Percentiles rank a stretch among this genome's conserved stretches.
phyloP scores from a whole-genome alignment of 1,140 invertebrate species.

The Anoplophora glabripennis region DNA sequence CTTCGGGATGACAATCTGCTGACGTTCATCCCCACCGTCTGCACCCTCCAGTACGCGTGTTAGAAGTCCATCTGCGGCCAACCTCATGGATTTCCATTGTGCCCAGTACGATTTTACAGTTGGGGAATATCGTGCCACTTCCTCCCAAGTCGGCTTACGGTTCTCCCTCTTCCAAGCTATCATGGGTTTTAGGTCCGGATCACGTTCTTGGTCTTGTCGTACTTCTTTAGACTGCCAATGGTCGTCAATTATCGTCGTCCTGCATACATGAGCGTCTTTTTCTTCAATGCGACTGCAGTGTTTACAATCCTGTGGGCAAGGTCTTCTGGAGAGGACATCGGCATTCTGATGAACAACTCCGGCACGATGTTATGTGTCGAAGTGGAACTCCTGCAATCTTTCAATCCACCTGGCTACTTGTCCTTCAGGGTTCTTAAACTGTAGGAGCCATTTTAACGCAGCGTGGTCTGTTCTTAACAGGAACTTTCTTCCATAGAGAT shows the following conservation, averaged over 20 bases:
- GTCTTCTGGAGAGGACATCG: conserved; percentile 26
- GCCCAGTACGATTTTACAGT: conserved; percentile 26
- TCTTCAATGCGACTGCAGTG: conserved; percentile 9
- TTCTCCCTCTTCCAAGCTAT: background rate
- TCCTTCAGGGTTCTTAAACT: conserved; percentile 36
- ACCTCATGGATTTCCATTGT: conserved; percentile 21
- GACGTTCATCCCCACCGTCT: background rate
- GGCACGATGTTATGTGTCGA: conserved; percentile 29
- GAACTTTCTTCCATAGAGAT: conserved; percentile 25
- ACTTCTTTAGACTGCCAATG: background rate
- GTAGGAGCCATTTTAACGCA: conserved; percentile 37
- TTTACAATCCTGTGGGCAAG: conserved; percentile 19
- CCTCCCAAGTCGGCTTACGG: background rate
- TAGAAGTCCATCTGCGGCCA: conserved; percentile 20
- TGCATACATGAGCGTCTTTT: background rate
- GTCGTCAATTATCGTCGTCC: background rate
- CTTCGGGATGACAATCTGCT: conserved; percentile 9
- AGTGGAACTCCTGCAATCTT: conserved; percentile 30
- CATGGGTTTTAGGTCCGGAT: too few species aligned
- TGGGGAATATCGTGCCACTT: too few species aligned
- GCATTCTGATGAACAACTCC: conserved; percentile 26
- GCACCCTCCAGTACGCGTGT: conserved; percentile 16
- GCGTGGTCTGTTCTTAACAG: conserved; percentile 35
- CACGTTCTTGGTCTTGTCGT: background rate
- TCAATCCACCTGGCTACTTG: conserved; percentile 36